Evolutionary conservation across 2,113 vertebrate genomes (phyloP), one percentile per base, ranked within the genome.

Genomic region (Chitala chitala): DNA sequence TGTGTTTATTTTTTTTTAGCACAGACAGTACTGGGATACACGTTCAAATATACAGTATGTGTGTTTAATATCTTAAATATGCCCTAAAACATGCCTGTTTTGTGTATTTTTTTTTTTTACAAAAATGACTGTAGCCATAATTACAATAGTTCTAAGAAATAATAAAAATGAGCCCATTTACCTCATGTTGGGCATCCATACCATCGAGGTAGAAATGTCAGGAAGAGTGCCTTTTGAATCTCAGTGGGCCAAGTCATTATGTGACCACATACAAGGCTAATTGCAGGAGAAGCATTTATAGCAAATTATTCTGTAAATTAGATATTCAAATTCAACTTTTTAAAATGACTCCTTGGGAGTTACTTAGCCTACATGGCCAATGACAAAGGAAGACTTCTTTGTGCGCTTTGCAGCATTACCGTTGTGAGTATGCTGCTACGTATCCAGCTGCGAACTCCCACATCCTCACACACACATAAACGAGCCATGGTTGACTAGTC

Each of bases 241-340:
- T 87, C 90, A 90, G 88, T 89, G 82, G 88, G 89, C 82, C 82
- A 87, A 84, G 86, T 85, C 83, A 91, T 91, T 91, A 90, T 81
- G 83, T 77, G 88, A 86, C 90, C 89, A 89, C 90, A 90, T 90
- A 86, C 87, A 88, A 90, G 87, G 87, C 87, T 91, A 90, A 91
- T 91, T 90, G 87, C 84, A 77, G 79, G 83, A 83, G 85, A 89
- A 89, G 84, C 85, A 87, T 86, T 89, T 87, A 77, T 79, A 31
- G 80, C 85, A 86, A 87, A 90, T 89, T 88, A 86, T 85, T 83
- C 82, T 87, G 83, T 81, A 80, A 88, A 87, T 87, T 73, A 73
- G 72, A 73, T 73, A 87, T 86, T 88, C 80, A 85, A 82, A 84
- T 84, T 79, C 84, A 85, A 84, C 82, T 86, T 88, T 88, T 78